Conservation (phyloP, 23 tunicate species). For the Oikopleura albicans region DNA sequence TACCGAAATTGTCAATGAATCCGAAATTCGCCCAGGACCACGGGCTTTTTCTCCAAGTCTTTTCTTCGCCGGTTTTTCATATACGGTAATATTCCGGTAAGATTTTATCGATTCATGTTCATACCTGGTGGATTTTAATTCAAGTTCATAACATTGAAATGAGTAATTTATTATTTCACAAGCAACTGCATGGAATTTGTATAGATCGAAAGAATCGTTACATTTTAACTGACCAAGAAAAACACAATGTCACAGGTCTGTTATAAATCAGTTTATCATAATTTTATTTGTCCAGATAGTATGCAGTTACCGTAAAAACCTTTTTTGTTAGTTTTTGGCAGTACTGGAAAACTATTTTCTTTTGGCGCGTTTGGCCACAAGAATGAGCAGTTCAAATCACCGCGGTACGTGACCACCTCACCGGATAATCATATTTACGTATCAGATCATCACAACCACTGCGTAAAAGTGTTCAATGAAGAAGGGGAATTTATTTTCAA, state of each 20-base stretch:
- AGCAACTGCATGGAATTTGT: conserved; percentile 14
- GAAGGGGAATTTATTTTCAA: conserved; percentile 25
- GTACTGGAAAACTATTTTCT: conserved; percentile 26
- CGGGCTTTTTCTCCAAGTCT: too few species aligned
- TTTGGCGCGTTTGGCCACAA: conserved; percentile 41
- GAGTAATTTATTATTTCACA: too few species aligned
- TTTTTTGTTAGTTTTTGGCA: conserved; percentile 35
- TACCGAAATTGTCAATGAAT: too few species aligned
- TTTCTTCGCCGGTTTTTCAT: too few species aligned
- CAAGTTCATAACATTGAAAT: too few species aligned
- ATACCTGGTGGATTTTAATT: too few species aligned
- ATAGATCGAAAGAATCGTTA: conserved; percentile 22
- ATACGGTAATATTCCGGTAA: too few species aligned
- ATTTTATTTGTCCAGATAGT: too few species aligned
- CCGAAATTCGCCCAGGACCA: too few species aligned
- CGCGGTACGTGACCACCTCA: conserved; percentile 41
- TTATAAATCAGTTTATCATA: too few species aligned
- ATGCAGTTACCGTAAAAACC: too few species aligned
- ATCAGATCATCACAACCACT: conserved; percentile 42
- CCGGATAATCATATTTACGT: conserved; percentile 37
- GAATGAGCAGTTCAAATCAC: conserved; percentile 28
- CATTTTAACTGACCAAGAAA: conserved; percentile 39
- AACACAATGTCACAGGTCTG: conserved; percentile 28
- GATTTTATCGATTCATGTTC: too few species aligned
- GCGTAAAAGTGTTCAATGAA: conserved; percentile 28